Conservation (phyloP, 2,113 vertebrate species). For the Arvicanthis niloticus region DNA sequence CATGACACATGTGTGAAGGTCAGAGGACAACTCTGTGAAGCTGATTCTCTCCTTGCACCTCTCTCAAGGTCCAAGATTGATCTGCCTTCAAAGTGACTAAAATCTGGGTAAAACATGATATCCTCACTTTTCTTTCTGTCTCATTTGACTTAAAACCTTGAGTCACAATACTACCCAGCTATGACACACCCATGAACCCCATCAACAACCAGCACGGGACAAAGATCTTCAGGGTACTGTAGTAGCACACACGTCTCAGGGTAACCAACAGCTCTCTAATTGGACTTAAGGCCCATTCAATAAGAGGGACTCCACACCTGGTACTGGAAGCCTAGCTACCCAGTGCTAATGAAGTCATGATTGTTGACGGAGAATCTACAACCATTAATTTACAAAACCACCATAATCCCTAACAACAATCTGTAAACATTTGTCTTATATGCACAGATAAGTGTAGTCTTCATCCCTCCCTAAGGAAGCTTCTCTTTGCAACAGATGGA, state of each 20-base stretch:
- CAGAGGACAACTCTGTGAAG: not conserved
- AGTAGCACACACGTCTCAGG: not conserved
- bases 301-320: not conserved
- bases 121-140: not conserved
- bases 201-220: not conserved
- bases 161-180: not conserved
- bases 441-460: not conserved
- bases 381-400: not conserved
- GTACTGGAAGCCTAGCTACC: not conserved
- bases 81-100: not conserved
- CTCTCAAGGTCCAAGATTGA: not conserved
- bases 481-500: not conserved
- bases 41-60: not conserved
- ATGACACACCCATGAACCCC: too few relatives aligned
- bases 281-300: too few relatives aligned
- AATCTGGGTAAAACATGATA: not conserved
- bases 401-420: not conserved
- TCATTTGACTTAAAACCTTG: not conserved
- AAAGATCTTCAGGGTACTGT: rapidly evolving
- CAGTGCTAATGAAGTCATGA: not conserved
- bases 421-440: not conserved
- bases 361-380: not conserved
- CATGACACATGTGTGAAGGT: not conserved
- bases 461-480: not conserved
- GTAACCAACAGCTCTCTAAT: not conserved